Base-by-base conservation (phyloP, 2,797 vertebrate species). In the Cottoperca gobio region DNA sequence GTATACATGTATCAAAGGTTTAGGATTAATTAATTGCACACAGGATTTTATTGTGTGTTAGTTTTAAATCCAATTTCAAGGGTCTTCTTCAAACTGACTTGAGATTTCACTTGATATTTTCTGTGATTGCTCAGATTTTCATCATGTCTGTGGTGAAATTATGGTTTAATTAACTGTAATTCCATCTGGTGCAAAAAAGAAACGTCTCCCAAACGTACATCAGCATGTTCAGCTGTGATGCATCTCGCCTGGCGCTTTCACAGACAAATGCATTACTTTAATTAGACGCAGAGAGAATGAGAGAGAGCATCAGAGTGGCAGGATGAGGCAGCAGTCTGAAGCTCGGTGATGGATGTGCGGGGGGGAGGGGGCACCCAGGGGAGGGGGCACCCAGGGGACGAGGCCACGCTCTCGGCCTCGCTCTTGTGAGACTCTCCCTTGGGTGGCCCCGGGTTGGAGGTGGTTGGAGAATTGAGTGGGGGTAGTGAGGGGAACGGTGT, bases 241-340 rank as follows among this genome's bases (percentile, higher is more conserved):
- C 17, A 49, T 39, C 40, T 5, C 16, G 37, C 13, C 12, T 26
- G 50, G 52, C 6, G 0, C 31, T 8, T 52, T 75, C 45, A 48
- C 53, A 50, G 64, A 83, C 50, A 45, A 70, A 86, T 57, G 33
- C 86, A 78, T 87, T 83, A 82, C 69, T 68, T 82, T 91, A 84
- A 88, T 88, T 72, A 83, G 73, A 79, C n/a, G n/a, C n/a, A n/a
- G 68, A 13, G 60, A 10, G 37, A 21, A n/a, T n/a, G 50, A 6
- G 16, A 5, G 48, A 7, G 2, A 8, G 31, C 50, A 39, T 74
- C 28, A 57, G 49, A 52, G 69, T 0, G 52, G 35, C 61, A 55
- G 78, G 74, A 85, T 84, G 84, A 88, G 82, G 73, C 80, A 79
- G 86, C 80, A 80, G 71, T 79, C 73, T 87, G 78, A 45, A 76